Evolutionary conservation across 92 coral and sea anemone species (phyloP), one percentile per base, ranked within the genome.

Genomic region (Epizoanthus rinbou): DNA sequence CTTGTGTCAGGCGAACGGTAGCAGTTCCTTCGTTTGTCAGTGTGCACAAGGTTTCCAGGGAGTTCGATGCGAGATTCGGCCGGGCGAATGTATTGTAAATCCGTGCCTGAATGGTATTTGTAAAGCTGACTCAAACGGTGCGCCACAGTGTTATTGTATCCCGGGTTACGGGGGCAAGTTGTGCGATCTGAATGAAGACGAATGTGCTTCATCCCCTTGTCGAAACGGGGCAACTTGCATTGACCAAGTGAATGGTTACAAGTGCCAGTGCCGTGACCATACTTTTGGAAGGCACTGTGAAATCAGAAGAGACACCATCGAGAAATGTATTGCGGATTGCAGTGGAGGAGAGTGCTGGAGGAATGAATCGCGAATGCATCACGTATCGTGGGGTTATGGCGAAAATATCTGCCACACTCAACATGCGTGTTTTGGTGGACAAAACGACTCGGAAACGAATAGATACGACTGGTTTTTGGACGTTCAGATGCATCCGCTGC

Each of bases 281-380:
- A 90, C 95, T 15, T 94, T 86, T 73, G 99, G 99, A 62, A 94
- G 88, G 31, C 96, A 94, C 56, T 96, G 99, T 74, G 99, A 96
- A 73, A 79, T 96, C 47, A 91, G 84, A 33, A 86, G 85, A 67
- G 82, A 64, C n/a, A 79, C 92, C 47, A 83, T 96, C 58, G 88
- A 88, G 52, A 88, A 88, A 79, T 96, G 98, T 78, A 83, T 90
- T 10, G 73, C 72, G 50, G 76, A 88, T 33, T 96, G 99, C 63
- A 93, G 89, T 52, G 93, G 91, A 67, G 92, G 95, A 13, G 50
- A 91, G 56, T 96, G 99, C 74, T 96, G 99, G 99, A 92, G 91
- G 68, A 93, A 96, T 79, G 79, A 90, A 45, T 72, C 94, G 31
- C 64, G 66, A n/a, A 37, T 80, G 1, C 69, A 91, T 14, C 45